phyloP scores from a whole-genome alignment of 1,140 invertebrate species.

The Neuroterus valhalla region DNA sequence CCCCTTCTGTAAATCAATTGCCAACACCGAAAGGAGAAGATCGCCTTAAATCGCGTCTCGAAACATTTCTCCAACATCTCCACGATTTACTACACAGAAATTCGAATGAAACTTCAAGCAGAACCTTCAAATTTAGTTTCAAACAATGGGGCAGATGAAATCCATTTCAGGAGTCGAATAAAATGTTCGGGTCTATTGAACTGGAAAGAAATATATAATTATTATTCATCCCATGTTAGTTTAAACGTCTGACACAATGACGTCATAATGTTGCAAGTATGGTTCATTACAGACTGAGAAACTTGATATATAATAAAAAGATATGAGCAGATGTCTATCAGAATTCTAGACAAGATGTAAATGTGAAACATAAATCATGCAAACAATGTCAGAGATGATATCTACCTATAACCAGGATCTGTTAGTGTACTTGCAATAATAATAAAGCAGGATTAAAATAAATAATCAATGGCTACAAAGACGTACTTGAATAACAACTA shows the following conservation, averaged over 20 bases:
- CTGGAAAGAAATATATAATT: too few relatives aligned
- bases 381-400: slow-evolving; percentile 24
- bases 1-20: slow-evolving; percentile 27
- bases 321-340: slow-evolving; percentile 11
- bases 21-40: slow-evolving; percentile 23
- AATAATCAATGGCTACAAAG: background rate
- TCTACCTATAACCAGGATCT: slow-evolving; percentile 15
- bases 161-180: too few relatives aligned
- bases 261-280: too few relatives aligned
- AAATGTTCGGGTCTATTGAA: too few relatives aligned
- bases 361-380: slow-evolving; percentile 24
- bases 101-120: slow-evolving; percentile 1
- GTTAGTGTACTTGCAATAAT: background rate
- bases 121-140: background rate
- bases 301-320: slow-evolving; percentile 4
- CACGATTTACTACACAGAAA: slow-evolving; percentile 8
- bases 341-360: slow-evolving; percentile 9
- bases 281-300: background rate
- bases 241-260: too few relatives aligned
- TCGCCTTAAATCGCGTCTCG: slow-evolving; percentile 26
- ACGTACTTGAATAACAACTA: background rate
- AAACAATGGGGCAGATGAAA: too few relatives aligned
- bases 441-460: background rate
- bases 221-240: too few relatives aligned
- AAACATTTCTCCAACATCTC: background rate